Evolutionary conservation across 2,888 invertebrate species (phyloP).

Genomic region (Hydroisotoma schaefferi): DNA sequence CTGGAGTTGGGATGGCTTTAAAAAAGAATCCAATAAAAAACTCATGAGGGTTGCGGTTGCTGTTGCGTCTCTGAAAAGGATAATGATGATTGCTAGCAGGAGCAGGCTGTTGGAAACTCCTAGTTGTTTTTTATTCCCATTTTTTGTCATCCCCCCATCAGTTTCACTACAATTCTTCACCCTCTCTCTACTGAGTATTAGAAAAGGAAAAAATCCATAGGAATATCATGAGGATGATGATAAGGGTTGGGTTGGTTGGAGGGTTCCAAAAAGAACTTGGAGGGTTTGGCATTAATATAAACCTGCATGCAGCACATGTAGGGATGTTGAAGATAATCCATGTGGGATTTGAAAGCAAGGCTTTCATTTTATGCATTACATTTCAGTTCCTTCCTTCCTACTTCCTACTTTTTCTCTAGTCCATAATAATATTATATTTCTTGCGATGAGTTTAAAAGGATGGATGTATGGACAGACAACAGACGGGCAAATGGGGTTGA

Average conservation of each 20-base stretch:
- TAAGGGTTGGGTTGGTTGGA: slow-evolving; percentile 1
- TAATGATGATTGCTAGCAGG: too few species aligned
- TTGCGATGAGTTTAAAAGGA: neutral
- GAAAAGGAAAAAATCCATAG: neutral
- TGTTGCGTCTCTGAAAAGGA: neutral
- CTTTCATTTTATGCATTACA: neutral
- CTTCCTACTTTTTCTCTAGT: neutral
- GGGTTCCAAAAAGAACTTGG: too few species aligned
- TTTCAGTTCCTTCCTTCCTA: slow-evolving; percentile 8
- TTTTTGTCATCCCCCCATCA: neutral
- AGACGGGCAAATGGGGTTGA: neutral
- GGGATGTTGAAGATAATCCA: slow-evolving; percentile 11
- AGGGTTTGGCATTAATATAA: too few species aligned
- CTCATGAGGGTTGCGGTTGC: slow-evolving; percentile 1
- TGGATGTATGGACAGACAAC: neutral
- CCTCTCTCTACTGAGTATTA: neutral
- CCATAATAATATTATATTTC: too few species aligned
- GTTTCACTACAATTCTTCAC: neutral
- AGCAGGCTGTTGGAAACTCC: too few species aligned
- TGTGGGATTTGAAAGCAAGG: slow-evolving; percentile 13
- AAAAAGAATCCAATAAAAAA: slow-evolving; percentile 8
- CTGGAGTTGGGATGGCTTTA: slow-evolving; percentile 5
- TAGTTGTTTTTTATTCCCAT: slow-evolving; percentile 1
- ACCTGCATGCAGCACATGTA: too few species aligned
- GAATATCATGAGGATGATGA: too few species aligned